phyloP scores from a whole-genome alignment of 2,113 vertebrate species.

The Melanotaenia duboulayi region DNA sequence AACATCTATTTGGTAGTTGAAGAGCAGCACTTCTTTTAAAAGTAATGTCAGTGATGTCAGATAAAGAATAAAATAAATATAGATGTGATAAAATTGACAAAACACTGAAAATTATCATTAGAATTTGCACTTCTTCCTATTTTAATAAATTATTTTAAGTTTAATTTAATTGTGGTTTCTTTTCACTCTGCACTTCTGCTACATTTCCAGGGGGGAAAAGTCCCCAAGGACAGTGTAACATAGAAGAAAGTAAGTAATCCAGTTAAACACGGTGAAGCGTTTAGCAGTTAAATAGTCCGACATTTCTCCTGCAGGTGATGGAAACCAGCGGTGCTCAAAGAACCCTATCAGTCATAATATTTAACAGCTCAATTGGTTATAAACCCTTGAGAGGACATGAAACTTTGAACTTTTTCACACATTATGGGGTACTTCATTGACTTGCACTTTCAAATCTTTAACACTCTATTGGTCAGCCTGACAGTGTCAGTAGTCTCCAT shows the following conservation, averaged over 20 bases:
- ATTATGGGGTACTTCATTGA: slow-evolving; percentile 18
- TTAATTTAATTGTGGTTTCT: too few relatives aligned
- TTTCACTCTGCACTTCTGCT: too few relatives aligned
- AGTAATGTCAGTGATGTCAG: too few relatives aligned
- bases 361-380: not conserved
- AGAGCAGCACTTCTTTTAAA: too few relatives aligned
- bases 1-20: too few relatives aligned
- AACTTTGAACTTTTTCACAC: slow-evolving; percentile 3
- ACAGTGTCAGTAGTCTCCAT: slow-evolving; percentile 43
- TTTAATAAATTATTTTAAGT: too few relatives aligned
- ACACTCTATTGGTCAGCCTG: slow-evolving; percentile 44
- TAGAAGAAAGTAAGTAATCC: not conserved
- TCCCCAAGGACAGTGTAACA: not conserved
- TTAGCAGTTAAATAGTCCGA: not conserved
- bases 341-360: slow-evolving; percentile 9
- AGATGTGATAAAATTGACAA: too few relatives aligned
- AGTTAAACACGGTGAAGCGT: not conserved
- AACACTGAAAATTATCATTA: too few relatives aligned
- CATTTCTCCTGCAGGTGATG: not conserved
- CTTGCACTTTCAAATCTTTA: slow-evolving; percentile 42
- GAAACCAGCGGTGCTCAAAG: not conserved
- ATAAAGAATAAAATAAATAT: too few relatives aligned
- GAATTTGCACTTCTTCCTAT: too few relatives aligned
- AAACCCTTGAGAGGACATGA: not conserved
- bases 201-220: not conserved